Conservation (phyloP, 2,888 invertebrate genomes). For the Malacosoma neustria region DNA sequence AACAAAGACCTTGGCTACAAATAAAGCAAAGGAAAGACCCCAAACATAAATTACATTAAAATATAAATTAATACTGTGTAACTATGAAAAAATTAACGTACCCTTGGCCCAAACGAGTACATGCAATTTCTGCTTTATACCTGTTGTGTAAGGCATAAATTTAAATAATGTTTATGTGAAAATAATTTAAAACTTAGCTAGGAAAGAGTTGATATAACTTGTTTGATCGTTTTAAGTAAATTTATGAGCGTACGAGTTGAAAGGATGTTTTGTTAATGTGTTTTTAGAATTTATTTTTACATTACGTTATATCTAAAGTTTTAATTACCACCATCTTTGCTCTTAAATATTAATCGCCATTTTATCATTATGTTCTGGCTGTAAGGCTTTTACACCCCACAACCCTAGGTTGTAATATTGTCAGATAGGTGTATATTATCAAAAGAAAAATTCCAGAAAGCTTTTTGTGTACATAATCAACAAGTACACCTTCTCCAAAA, state of each 20-base stretch:
- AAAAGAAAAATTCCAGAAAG: too few relatives aligned
- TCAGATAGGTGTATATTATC: too few relatives aligned
- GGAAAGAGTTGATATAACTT: conserved; percentile 9
- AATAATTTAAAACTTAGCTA: conserved; percentile 12
- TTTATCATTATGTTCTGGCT: too few relatives aligned
- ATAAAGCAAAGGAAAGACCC: conserved; percentile 30
- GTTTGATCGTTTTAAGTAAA: conserved; percentile 20
- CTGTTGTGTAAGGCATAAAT: conserved; percentile 3
- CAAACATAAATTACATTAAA: conserved; percentile 64
- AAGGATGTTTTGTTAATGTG: neutral
- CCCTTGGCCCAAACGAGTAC: conserved; percentile 4
- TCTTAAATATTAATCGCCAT: too few relatives aligned
- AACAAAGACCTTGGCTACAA: conserved; percentile 8
- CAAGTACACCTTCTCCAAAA: too few relatives aligned
- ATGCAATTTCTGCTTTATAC: conserved; percentile 3
- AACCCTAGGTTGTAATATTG: too few relatives aligned
- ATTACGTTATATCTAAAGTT: too few relatives aligned
- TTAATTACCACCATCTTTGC: neutral
- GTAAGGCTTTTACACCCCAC: too few relatives aligned
- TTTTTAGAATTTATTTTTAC: too few relatives aligned
- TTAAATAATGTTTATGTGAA: conserved; percentile 1
- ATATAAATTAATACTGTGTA: conserved; percentile 65
- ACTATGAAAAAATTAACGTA: conserved; percentile 36
- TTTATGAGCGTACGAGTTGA: conserved; percentile 9
- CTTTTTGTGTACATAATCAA: too few relatives aligned